Evolutionary conservation across 2,888 invertebrate genomes (phyloP), one percentile per base, ranked within the genome.

Genomic region (Eubasilissa splendida): DNA sequence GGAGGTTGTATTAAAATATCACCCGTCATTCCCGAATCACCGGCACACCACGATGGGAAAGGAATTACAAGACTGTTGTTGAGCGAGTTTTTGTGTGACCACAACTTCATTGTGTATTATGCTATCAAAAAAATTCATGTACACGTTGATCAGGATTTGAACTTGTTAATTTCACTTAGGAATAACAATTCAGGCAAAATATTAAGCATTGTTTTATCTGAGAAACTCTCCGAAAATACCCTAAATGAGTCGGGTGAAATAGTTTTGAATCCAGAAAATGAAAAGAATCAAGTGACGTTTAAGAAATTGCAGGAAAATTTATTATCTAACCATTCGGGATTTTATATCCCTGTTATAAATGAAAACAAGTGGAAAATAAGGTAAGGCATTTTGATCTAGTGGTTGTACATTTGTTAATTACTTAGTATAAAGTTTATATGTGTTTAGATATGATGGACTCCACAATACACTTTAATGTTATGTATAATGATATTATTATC

Each of bases 1-100:
- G 92, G 93, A 42, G 87, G 89, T 0, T 91, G 91, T 60, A 85
- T 92, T 1, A 88, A 87, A 79, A 85, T 93, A 0, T 85, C 88
- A 76, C 89, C 88, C 2, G 86, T 88, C 0, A 89, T 89, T 83
- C 79, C 42, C 5, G 50, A 85, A 3, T 82, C 84, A 31, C 54
- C 81, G 0, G 85, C 85, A 11, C 87, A 87, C 85, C 88, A 9
- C 14, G 60, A 53, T 2, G 3, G 12, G 56, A 78, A 59, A 50
- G 22, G 75, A 22, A 53, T 86, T 2, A 84, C 42, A 12, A 63
- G 89, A n/a, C 83, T 91, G 42, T 87, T 90, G 66, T 87, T 88
- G 79, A 88, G 89, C 84, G 89, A 90, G 78, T 90, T 90, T 83
- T 1, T 31, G 3, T 86, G 87, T 73, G 80, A 85, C 0, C 82